Base-by-base conservation (phyloP, 2,888 invertebrate species). In the Leptopilina drosophilae region DNA sequence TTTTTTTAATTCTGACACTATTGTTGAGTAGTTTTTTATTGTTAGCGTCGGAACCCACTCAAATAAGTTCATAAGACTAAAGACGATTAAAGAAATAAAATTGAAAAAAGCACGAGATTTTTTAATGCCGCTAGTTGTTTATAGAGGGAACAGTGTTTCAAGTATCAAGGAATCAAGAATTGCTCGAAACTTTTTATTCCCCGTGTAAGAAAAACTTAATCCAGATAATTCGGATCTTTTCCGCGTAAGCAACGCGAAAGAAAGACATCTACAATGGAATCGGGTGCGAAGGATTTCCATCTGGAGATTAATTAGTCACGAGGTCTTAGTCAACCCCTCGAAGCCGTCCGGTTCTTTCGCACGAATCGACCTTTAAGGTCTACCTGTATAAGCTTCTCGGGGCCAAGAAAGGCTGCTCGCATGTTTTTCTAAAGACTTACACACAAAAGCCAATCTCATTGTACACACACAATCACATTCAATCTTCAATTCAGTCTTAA, bases 251-350 rank as follows among this genome's bases (percentile, higher is more conserved):
- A 33, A 7, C 12, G 64, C 62, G 46, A 65, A 75, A 73, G 76
- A 77, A 82, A 81, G 82, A 78, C 80, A 80, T 77, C 80, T 33
- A 86, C 85, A 88, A 87, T 87, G 79, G 82, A 20, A 80, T 77
- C 73, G 80, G 84, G 82, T 82, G 82, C 84, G 83, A 85, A 82
- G 85, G 85, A 87, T 87, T 89, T 86, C 82, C 84, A 84, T 82
- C 82, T 76, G 81, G 82, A 88, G 90, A 90, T 90, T 90, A 90
- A 90, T 91, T 89, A 87, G 88, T 88, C 86, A 86, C 88, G 85
- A 86, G 85, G 82, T 83, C 82, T 87, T 82, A 80, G 73, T 77
- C 56, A 56, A 42, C 65, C 80, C 80, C 78, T 80, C 76, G 82
- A 82, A 79, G 82, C 82, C 80, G 80, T 78, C 79, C 77, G 76